Percentiles rank a stretch among this genome's conserved stretches.
Evolutionary conservation across 2,797 vertebrate genomes (phyloP).

Genomic region (Bovichtus diacanthus): DNA sequence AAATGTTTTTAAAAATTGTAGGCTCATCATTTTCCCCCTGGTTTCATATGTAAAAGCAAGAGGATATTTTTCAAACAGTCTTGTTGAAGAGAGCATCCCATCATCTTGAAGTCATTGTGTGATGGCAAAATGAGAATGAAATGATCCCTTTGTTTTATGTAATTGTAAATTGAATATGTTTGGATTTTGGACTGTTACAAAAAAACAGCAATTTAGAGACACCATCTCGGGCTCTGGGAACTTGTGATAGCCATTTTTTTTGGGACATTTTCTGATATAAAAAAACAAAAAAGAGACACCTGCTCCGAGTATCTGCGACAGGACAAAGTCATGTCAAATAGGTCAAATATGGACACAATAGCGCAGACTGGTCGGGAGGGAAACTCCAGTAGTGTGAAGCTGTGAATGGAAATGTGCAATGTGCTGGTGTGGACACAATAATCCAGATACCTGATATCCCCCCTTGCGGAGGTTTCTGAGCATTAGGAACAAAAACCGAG

Average conservation of each 20-base stretch:
- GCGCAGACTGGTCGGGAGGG: constrained; percentile 7
- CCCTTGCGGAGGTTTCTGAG: neutral
- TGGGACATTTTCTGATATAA: neutral
- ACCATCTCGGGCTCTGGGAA: neutral
- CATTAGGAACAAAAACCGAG: neutral
- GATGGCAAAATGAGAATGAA: no score
- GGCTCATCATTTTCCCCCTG: neutral
- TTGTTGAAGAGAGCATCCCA: neutral
- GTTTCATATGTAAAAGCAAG: neutral
- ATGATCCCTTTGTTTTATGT: no score
- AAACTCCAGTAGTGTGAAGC: constrained; percentile 28
- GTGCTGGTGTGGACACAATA: constrained; percentile 15
- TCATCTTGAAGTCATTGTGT: neutral
- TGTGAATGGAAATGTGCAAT: constrained; percentile 24
- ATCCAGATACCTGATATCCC: constrained; percentile 44
- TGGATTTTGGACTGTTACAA: neutral
- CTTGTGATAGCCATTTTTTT: neutral
- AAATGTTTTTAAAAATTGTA: no score
- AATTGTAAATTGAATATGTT: neutral
- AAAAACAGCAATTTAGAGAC: neutral
- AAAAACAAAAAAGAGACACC: no score
- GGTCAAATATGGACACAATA: constrained; percentile 20
- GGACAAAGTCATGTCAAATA: constrained; percentile 37
- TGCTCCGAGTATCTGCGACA: constrained; percentile 20
- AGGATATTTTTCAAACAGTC: neutral